Evolutionary conservation across 1,140 invertebrate genomes (phyloP).

Genomic region (Brachystomella parvula): DNA sequence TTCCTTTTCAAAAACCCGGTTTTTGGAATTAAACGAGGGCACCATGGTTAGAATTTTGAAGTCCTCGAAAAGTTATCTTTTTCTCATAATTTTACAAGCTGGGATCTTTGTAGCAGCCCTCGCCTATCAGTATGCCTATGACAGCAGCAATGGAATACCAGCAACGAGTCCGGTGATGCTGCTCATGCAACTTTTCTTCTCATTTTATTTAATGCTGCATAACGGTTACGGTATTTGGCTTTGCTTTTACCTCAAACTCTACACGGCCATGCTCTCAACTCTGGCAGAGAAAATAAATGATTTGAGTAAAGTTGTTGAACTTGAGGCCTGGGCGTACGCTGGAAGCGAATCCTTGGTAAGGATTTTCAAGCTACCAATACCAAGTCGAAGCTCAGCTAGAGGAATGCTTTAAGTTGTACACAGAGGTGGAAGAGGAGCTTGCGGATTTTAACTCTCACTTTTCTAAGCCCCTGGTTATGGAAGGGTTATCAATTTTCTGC

Average conservation of each 20-base stretch:
- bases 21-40: neutral
- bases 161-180: neutral
- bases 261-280: neutral
- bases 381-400: too few species aligned
- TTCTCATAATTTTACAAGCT: neutral
- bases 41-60: neutral
- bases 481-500: neutral
- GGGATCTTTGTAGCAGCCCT: neutral
- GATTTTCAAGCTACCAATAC: too few species aligned
- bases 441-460: neutral
- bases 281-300: neutral
- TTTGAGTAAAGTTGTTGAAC: neutral
- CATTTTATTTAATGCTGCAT: neutral
- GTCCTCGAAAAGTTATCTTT: neutral
- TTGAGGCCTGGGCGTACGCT: neutral
- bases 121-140: neutral
- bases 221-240: neutral
- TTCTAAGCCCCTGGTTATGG: neutral
- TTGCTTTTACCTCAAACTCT: neutral
- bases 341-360: too few species aligned
- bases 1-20: neutral
- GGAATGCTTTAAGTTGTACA: neutral
- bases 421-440: neutral
- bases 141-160: neutral
- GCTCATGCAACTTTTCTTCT: neutral